Evolutionary conservation across 2,113 vertebrate genomes (phyloP).

Genomic region (Damaliscus lunatus): DNA sequence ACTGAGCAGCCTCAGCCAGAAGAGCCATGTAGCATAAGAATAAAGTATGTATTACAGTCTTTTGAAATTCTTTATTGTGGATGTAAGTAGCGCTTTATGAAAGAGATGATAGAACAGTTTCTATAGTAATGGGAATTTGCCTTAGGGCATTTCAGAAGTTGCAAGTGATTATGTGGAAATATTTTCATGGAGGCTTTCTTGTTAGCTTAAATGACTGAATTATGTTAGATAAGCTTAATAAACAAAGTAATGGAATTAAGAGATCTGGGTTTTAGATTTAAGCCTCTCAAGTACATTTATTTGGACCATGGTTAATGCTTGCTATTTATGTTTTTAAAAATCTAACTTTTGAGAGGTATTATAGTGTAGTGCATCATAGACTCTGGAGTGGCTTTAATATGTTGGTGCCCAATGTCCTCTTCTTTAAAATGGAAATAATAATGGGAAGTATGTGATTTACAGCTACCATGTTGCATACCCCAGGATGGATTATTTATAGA

Average conservation of each 20-base stretch:
- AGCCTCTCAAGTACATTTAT: background rate
- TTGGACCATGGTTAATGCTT: background rate
- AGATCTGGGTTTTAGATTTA: background rate
- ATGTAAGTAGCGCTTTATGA: background rate
- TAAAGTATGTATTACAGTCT: conserved; percentile 73
- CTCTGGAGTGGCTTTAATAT: background rate
- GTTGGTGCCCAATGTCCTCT: background rate
- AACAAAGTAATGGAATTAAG: background rate
- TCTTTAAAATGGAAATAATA: background rate
- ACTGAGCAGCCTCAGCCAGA: conserved; percentile 14
- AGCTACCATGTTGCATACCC: background rate
- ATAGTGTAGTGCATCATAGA: background rate
- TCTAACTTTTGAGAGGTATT: background rate
- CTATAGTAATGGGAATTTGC: background rate
- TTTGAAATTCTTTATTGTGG: background rate
- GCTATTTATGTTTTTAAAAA: background rate
- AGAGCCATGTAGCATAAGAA: background rate
- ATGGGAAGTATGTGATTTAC: background rate
- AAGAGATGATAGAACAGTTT: background rate
- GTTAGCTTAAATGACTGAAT: background rate
- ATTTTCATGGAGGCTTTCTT: background rate
- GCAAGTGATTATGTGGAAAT: background rate
- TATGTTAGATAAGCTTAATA: background rate
- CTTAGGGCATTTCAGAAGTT: background rate
- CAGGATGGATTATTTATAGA: background rate